These are phyloP conservation scores for Tragopan temminckii DNA, from an alignment of 2,797 vertebrate genomes.

Conservation along the genomic window DNA sequence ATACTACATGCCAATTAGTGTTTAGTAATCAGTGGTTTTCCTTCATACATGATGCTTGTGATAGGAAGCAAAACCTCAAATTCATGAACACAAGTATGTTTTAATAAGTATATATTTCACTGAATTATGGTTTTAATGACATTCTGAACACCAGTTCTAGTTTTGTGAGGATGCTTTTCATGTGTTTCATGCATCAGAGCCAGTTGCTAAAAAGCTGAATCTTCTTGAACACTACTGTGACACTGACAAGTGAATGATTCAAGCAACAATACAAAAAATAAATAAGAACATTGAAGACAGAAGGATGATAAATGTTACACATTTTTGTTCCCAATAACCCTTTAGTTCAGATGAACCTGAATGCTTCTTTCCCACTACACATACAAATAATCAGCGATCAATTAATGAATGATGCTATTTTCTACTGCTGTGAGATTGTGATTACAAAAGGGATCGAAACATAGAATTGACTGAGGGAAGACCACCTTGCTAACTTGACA, in stretches of 20 bases:
- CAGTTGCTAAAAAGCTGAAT: constrained; percentile 4
- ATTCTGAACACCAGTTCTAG: neutral
- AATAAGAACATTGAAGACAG: constrained; percentile 39
- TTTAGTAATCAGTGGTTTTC: neutral
- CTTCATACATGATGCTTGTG: neutral
- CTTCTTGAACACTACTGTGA: constrained; percentile 30
- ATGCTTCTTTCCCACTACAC: constrained; percentile 83
- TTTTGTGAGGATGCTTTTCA: constrained; percentile 49
- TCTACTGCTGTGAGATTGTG: constrained; percentile 77
- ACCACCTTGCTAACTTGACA: constrained; percentile 80
- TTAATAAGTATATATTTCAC: neutral
- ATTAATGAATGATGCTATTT: constrained; percentile 79
- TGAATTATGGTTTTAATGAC: neutral
- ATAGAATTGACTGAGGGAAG: constrained; percentile 78
- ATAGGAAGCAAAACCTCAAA: neutral
- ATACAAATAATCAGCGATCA: constrained; percentile 89
- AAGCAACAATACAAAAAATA: constrained; percentile 8
- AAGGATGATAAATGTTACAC: constrained; percentile 86
- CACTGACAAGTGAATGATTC: constrained; percentile 24
- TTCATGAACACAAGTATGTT: neutral
- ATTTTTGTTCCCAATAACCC: constrained; percentile 83
- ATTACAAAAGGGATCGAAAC: constrained; percentile 88
- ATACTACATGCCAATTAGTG: neutral
- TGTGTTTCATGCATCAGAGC: constrained; percentile 2
- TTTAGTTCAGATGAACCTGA: constrained; percentile 84